Evolutionary conservation across 1,140 invertebrate species (phyloP).

Genomic region (Gryllus bimaculatus): DNA sequence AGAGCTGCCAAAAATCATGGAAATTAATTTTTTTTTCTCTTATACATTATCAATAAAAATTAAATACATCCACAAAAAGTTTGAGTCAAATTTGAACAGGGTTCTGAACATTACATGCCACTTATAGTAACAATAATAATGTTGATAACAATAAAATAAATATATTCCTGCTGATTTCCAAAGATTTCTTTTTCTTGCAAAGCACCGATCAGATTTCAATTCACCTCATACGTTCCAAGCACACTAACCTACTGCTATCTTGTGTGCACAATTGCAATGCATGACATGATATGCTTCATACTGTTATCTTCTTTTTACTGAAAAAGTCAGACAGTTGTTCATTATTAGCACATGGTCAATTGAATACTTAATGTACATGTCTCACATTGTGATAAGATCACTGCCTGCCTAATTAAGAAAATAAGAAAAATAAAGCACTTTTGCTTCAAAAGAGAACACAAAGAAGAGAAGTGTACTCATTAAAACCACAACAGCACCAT

Average conservation of each 20-base stretch:
- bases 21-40: neutral
- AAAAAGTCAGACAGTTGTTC: constrained; percentile 16
- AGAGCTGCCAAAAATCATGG: neutral
- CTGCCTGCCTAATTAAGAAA: neutral
- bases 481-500: neutral
- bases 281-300: constrained; percentile 16
- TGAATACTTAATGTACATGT: neutral
- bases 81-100: neutral
- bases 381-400: neutral
- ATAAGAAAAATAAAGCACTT: neutral
- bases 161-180: neutral
- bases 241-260: neutral
- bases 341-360: constrained; percentile 9
- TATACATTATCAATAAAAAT: neutral
- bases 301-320: constrained; percentile 20
- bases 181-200: neutral
- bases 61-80: neutral
- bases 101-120: neutral
- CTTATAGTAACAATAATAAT: neutral
- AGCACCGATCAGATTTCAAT: neutral
- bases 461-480: neutral
- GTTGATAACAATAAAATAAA: neutral
- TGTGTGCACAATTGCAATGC: constrained; percentile 1
- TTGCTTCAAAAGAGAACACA: neutral
- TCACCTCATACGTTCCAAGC: neutral